Evolutionary conservation across 2,888 invertebrate species (phyloP).

Genomic region (Dicycla oo): DNA sequence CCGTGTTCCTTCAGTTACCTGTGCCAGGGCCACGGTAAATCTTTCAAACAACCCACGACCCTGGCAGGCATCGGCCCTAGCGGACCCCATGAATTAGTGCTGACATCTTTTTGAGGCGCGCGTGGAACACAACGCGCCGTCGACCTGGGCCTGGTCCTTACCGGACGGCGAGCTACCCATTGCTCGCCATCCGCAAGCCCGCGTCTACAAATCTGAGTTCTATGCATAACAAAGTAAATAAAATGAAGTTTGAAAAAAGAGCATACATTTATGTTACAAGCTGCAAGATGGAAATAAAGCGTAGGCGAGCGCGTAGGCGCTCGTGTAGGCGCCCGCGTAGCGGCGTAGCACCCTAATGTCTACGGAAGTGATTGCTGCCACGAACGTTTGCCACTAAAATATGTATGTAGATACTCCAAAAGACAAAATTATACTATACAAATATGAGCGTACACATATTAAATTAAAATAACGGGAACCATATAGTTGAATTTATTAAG

Average conservation of each 20-base stretch:
- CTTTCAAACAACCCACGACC: no score
- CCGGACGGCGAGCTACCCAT: no score
- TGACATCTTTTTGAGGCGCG: no score
- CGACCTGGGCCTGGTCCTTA: no score
- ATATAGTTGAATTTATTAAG: conserved; percentile 70
- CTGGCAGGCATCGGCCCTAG: no score
- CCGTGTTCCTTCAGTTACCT: no score
- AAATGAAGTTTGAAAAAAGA: not conserved
- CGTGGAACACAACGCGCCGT: no score
- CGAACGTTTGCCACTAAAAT: conserved; percentile 23
- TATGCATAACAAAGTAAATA: not conserved
- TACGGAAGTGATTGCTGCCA: conserved; percentile 29
- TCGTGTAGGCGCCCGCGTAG: conserved; percentile 19
- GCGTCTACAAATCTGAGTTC: no score
- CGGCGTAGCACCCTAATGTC: conserved; percentile 37
- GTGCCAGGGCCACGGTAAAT: no score
- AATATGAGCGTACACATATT: conserved; percentile 50
- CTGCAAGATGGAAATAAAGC: conserved; percentile 11
- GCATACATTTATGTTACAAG: not conserved
- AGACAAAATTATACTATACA: conserved; percentile 46
- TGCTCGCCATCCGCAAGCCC: no score
- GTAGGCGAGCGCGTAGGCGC: not conserved
- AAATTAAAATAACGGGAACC: conserved; percentile 64
- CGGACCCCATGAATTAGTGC: no score
- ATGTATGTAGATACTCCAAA: conserved; percentile 26